phyloP scores from a whole-genome alignment of 1,140 invertebrate species.

The fruit fly (Drosophila melanogaster) region DNA sequence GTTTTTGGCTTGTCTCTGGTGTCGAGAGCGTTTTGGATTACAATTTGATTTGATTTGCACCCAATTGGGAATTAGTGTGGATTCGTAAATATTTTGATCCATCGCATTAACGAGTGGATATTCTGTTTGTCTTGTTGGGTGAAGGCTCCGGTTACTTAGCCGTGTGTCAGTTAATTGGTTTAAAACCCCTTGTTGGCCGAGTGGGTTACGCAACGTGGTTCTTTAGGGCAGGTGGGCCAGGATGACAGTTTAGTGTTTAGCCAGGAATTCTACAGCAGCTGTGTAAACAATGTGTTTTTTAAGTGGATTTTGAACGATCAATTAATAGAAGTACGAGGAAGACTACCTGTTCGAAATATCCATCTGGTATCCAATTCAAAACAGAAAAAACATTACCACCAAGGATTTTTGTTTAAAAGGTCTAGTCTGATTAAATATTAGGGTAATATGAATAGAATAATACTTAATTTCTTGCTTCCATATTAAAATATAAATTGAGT shows the following conservation, averaged over 20 bases:
- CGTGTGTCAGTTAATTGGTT: conserved; percentile 71
- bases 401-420: no score
- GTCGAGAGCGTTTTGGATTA: conserved; percentile 79
- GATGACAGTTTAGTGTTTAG: conserved; percentile 20
- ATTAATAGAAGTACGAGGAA: neutral
- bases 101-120: conserved; percentile 55
- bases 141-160: conserved; percentile 47
- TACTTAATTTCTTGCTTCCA: no score
- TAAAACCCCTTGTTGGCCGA: conserved; percentile 28
- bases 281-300: conserved; percentile 15
- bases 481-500: no score
- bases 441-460: no score
- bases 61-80: conserved; percentile 80
- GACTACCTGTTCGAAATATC: neutral
- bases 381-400: neutral
- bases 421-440: no score
- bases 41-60: conserved; percentile 81
- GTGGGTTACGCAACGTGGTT: conserved; percentile 32
- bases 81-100: conserved; percentile 80
- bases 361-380: neutral
- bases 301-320: neutral
- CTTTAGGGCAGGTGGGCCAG: conserved; percentile 19
- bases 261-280: conserved; percentile 27
- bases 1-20: conserved; percentile 16
- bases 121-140: conserved; percentile 34